Percentiles rank a stretch among this genome's conserved stretches.
Evolutionary conservation across 1,140 invertebrate species (phyloP).

Genomic region (Neodiprion pinetum): DNA sequence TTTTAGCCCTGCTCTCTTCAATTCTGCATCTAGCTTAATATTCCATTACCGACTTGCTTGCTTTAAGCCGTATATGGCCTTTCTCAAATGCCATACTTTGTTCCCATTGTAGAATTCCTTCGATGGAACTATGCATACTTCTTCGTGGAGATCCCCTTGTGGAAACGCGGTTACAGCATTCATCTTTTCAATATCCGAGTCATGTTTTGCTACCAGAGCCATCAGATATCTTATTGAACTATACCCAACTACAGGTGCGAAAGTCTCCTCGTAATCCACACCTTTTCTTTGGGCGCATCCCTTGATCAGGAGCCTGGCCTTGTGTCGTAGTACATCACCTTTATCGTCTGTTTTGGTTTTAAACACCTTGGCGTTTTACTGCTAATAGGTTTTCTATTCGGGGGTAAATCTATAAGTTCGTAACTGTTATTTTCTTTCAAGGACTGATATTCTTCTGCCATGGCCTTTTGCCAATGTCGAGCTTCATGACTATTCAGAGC

Average conservation of each 20-base stretch:
- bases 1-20: constrained; percentile 15
- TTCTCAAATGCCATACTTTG: constrained; percentile 41
- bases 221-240: constrained; percentile 8
- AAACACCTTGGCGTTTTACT: neutral
- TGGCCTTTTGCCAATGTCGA: constrained; percentile 21
- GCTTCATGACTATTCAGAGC: neutral
- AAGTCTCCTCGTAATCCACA: constrained; percentile 40
- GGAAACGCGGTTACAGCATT: constrained; percentile 34
- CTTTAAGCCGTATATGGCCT: constrained; percentile 55
- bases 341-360: constrained; percentile 11
- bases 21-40: constrained; percentile 15
- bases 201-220: neutral
- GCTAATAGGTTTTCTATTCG: constrained; percentile 15
- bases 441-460: constrained; percentile 32
- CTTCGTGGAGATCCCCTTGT: constrained; percentile 45
- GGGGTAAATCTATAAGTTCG: constrained; percentile 8
- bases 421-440: constrained; percentile 16
- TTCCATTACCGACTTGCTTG: constrained; percentile 39
- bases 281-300: constrained; percentile 38
- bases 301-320: constrained; percentile 47
- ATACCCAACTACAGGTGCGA: constrained; percentile 29
- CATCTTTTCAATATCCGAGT: neutral
- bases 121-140: constrained; percentile 34
- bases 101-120: constrained; percentile 26
- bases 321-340: constrained; percentile 35